phyloP scores from a whole-genome alignment of 2,113 vertebrate species.

The Aldabrachelys gigantea region DNA sequence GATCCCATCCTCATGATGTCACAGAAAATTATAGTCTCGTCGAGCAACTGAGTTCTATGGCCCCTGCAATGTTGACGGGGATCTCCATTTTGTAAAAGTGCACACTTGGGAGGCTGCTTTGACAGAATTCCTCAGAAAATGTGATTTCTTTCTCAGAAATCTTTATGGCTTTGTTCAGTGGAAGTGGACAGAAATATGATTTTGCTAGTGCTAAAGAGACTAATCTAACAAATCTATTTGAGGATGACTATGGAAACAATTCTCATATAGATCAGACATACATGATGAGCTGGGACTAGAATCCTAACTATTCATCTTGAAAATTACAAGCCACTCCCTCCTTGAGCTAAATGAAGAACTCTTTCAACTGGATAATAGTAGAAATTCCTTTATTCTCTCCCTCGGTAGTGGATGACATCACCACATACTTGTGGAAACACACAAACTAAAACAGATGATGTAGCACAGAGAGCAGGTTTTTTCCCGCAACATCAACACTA shows the following conservation, averaged over 20 bases:
- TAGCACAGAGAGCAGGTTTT: neutral
- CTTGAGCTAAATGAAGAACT: neutral
- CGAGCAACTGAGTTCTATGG: neutral
- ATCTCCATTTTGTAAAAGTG: neutral
- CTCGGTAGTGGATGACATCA: neutral
- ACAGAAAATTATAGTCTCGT: neutral
- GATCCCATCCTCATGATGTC: neutral
- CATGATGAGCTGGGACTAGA: rapidly evolving
- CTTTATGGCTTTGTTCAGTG: neutral
- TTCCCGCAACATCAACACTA: neutral
- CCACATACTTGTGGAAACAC: rapidly evolving
- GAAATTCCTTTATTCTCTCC: neutral
- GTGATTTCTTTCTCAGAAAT: neutral
- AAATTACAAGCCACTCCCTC: neutral
- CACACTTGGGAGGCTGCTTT: neutral
- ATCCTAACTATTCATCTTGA: neutral
- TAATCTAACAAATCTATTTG: neutral
- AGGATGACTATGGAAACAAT: neutral
- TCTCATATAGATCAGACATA: neutral
- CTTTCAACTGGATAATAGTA: neutral
- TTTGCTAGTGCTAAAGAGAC: neutral
- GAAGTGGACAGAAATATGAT: neutral
- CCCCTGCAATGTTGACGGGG: neutral
- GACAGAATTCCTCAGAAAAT: neutral
- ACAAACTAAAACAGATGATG: neutral